These are phyloP conservation scores for Lithobates pipiens DNA, from an alignment of 2,797 vertebrate species.

Conservation along the genomic window DNA sequence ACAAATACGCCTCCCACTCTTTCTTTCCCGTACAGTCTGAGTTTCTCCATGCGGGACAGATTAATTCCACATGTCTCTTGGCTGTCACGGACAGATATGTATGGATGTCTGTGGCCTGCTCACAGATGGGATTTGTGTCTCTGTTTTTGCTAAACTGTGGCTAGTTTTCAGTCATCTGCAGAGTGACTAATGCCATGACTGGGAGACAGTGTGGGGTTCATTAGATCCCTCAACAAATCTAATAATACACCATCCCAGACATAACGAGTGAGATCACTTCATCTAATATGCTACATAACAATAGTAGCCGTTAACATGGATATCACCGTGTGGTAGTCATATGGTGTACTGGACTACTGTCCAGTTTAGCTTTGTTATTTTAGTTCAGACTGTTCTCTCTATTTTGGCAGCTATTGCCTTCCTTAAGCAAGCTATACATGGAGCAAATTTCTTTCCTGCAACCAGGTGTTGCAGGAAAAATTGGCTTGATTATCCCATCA, in stretches of 20 bases:
- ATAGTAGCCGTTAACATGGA: neutral
- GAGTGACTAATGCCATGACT: constrained; percentile 43
- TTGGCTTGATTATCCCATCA: too few species aligned
- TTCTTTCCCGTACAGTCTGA: neutral
- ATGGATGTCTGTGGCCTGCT: constrained; percentile 41
- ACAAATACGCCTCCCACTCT: constrained; percentile 9
- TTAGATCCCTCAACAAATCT: constrained; percentile 30
- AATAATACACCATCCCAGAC: constrained; percentile 34
- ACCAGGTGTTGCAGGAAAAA: too few species aligned
- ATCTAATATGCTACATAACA: neutral
- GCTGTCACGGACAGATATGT: constrained; percentile 45
- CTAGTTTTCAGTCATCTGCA: constrained; percentile 32
- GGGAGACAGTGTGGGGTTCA: constrained; percentile 41
- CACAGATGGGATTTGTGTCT: constrained; percentile 51
- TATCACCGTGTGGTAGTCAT: neutral
- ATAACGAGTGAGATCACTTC: constrained; percentile 27
- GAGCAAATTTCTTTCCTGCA: too few species aligned
- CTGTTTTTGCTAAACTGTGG: constrained; percentile 29
- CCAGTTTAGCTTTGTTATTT: neutral
- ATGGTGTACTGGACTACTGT: neutral
- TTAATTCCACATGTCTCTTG: constrained; percentile 47
- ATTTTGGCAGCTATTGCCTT: too few species aligned
- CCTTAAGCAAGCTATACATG: too few species aligned
- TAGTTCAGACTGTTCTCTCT: too few species aligned
- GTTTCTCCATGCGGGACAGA: constrained; percentile 24